Evolutionary conservation across 1,140 invertebrate species (phyloP).

Genomic region (Gonioctena quinquepunctata): DNA sequence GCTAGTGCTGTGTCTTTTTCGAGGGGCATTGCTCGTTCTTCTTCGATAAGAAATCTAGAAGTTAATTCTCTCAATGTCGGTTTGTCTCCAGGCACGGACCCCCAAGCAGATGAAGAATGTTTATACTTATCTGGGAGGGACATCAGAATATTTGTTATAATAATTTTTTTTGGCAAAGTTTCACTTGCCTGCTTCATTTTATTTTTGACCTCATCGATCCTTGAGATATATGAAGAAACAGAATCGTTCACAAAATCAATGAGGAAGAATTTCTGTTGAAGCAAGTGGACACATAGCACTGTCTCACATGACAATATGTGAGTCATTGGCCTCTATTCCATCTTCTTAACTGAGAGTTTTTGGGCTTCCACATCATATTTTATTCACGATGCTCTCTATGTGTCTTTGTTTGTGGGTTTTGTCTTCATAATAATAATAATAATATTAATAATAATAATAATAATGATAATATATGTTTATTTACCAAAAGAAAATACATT

Average conservation of each 20-base stretch:
- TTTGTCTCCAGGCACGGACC: slow-evolving; percentile 32
- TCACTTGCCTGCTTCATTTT: slow-evolving; percentile 38
- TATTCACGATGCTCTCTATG: slow-evolving; percentile 26
- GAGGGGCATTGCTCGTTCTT: slow-evolving; percentile 17
- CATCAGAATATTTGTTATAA: slow-evolving; percentile 51
- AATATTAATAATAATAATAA: no score
- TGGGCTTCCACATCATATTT: slow-evolving; percentile 33
- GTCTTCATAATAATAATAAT: no score
- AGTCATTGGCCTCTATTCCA: slow-evolving; percentile 33
- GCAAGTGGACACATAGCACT: slow-evolving; percentile 37
- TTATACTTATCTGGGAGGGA: no score
- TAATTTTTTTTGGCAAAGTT: slow-evolving; percentile 39
- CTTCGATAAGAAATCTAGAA: slow-evolving; percentile 41
- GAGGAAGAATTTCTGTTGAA: no score
- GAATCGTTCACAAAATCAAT: background rate
- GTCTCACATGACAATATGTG: slow-evolving; percentile 44
- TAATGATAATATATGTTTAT: no score
- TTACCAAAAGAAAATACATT: no score
- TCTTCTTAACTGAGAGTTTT: slow-evolving; percentile 33
- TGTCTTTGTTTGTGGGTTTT: no score
- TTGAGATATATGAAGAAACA: slow-evolving; percentile 45
- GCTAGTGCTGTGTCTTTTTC: background rate
- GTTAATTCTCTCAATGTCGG: slow-evolving; percentile 45
- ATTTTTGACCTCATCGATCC: slow-evolving; percentile 43
- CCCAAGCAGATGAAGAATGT: slow-evolving; percentile 53